Percentiles rank a stretch among this genome's conserved stretches.
phyloP scores from a whole-genome alignment of 2,113 vertebrate species.

The Coturnix japonica region DNA sequence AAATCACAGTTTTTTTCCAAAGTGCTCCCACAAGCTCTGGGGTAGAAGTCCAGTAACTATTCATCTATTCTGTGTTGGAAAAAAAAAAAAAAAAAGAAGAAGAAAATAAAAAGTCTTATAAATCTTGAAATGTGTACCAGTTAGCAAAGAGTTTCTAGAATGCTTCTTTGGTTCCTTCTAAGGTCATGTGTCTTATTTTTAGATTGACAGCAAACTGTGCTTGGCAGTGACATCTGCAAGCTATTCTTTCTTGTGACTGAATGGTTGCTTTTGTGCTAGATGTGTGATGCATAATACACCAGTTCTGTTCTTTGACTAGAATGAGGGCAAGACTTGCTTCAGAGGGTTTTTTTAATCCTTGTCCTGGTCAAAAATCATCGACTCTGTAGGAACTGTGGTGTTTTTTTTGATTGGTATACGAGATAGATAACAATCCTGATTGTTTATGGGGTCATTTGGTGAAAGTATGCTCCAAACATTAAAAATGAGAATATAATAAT shows the following conservation, averaged over 20 bases:
- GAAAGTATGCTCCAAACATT: not conserved
- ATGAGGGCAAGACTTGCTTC: conserved; percentile 29
- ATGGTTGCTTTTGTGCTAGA: conserved; percentile 62
- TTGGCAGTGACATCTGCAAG: conserved; percentile 58
- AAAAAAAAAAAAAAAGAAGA: not conserved
- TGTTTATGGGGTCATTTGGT: not conserved
- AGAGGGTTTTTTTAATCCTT: conserved; percentile 29
- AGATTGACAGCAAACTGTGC: conserved; percentile 51
- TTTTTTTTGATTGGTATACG: not conserved
- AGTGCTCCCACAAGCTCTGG: not conserved
- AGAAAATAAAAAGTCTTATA: not conserved
- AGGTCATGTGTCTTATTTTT: conserved; percentile 15
- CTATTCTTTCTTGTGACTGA: conserved; percentile 55
- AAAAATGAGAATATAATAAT: not conserved
- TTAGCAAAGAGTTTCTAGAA: conserved; percentile 37
- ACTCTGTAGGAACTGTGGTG: not conserved
- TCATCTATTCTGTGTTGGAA: not conserved
- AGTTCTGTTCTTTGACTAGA: conserved; percentile 24
- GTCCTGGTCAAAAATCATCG: not conserved
- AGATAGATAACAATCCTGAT: not conserved
- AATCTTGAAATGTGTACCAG: not conserved
- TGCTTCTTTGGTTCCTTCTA: conserved; percentile 19
- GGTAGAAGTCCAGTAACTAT: not conserved
- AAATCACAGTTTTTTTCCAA: not conserved
- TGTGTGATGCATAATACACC: conserved; percentile 44